Evolutionary conservation across 1,140 invertebrate species (phyloP).

Genomic region (Homarus americanus): DNA sequence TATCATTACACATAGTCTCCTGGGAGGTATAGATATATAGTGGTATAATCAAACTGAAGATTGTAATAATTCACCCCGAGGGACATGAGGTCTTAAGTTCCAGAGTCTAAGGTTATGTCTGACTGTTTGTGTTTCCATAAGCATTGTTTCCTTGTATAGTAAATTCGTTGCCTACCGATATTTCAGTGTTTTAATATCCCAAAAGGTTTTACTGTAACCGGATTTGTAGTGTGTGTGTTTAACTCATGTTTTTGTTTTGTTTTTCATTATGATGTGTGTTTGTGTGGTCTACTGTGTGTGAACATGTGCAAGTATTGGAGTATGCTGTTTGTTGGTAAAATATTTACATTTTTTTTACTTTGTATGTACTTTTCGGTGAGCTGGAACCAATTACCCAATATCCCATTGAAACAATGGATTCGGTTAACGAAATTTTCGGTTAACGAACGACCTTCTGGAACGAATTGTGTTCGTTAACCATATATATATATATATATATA

Average conservation of each 20-base stretch:
- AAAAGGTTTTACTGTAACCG: background rate
- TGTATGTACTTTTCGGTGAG: background rate
- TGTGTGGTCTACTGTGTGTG: too few species aligned
- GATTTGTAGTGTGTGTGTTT: background rate
- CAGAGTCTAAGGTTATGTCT: constrained; percentile 20
- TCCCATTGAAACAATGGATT: background rate
- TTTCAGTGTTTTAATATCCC: constrained; percentile 25
- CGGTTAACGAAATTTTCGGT: too few species aligned
- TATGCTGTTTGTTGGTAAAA: background rate
- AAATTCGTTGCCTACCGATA: constrained; percentile 53
- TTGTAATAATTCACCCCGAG: background rate
- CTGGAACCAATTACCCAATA: background rate
- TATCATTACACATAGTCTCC: background rate
- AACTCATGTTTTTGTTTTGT: too few species aligned
- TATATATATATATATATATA: too few species aligned
- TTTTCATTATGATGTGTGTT: too few species aligned
- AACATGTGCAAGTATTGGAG: background rate
- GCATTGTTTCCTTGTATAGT: constrained; percentile 56
- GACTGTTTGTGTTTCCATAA: constrained; percentile 50
- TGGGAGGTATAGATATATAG: background rate
- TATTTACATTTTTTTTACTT: background rate
- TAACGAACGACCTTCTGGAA: too few species aligned
- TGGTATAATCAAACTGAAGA: constrained; percentile 39
- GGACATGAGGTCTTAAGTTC: constrained; percentile 25
- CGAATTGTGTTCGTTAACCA: too few species aligned